Evolutionary conservation across 2,888 invertebrate genomes (phyloP).

Genomic region (Chrysodeixis includens): DNA sequence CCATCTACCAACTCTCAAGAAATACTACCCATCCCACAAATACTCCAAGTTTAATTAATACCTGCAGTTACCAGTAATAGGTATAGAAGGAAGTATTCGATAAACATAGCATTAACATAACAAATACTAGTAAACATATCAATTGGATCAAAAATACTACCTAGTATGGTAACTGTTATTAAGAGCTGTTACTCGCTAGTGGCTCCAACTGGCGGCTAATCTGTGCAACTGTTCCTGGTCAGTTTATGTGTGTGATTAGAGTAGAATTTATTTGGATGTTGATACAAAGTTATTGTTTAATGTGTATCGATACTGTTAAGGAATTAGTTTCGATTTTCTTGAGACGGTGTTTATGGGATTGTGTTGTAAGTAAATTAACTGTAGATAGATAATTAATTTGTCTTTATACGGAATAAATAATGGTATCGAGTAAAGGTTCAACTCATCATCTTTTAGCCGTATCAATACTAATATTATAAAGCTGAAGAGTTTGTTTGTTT

Average conservation of each 20-base stretch:
- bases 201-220: constrained; percentile 3
- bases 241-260: constrained; percentile 1
- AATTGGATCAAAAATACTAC: background rate
- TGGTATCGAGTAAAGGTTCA: too few relatives aligned
- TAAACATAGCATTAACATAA: constrained; percentile 2
- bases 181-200: constrained; percentile 5
- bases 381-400: too few relatives aligned
- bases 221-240: background rate
- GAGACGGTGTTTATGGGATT: too few relatives aligned
- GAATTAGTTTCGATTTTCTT: background rate
- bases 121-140: constrained; percentile 6
- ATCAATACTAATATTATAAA: too few relatives aligned
- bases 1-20: background rate
- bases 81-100: background rate
- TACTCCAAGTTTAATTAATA: background rate
- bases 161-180: constrained; percentile 3
- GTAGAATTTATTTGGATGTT: background rate
- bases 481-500: too few relatives aligned
- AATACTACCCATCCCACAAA: background rate
- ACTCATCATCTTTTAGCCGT: too few relatives aligned
- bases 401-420: too few relatives aligned
- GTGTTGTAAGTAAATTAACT: too few relatives aligned
- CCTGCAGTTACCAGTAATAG: background rate
- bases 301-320: background rate
- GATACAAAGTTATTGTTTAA: background rate